A percentile compares a stretch with the other conserved stretches of the same genome.
Evolutionary conservation across 2,797 vertebrate genomes (phyloP).

Genomic region (Melanotaenia trifasciata): DNA sequence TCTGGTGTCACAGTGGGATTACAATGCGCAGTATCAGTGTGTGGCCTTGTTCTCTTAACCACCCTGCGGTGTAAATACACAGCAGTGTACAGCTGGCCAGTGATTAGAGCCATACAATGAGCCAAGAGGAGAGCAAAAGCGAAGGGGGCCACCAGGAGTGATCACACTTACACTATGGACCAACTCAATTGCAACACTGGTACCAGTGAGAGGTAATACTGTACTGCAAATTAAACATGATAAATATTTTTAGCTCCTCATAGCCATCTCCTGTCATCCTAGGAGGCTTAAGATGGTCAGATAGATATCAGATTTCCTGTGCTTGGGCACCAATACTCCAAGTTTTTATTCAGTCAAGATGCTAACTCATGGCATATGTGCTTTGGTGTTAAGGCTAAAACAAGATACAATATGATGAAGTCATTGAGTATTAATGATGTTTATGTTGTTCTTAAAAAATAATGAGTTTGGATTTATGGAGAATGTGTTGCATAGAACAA

Average conservation of each 20-base stretch:
- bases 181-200: constrained; percentile 33
- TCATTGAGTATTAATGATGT: constrained; percentile 10
- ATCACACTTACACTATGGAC: constrained; percentile 52
- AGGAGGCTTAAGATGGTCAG: neutral
- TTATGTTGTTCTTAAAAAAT: neutral
- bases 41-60: constrained; percentile 76
- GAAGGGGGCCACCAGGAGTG: constrained; percentile 62
- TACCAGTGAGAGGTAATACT: constrained; percentile 31
- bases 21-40: constrained; percentile 73
- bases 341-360: constrained; percentile 17
- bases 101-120: constrained; percentile 77
- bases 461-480: neutral
- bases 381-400: constrained; percentile 5
- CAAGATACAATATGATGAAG: constrained; percentile 1
- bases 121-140: constrained; percentile 63
- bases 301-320: neutral
- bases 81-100: constrained; percentile 77
- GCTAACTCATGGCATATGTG: neutral
- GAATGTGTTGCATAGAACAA: constrained; percentile 20
- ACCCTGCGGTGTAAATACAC: constrained; percentile 78
- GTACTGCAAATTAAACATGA: constrained; percentile 18
- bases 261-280: neutral
- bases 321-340: neutral
- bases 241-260: constrained; percentile 23
- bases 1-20: constrained; percentile 68